Evolutionary conservation across 2,888 invertebrate genomes (phyloP), one percentile per base, ranked within the genome.

Genomic region (Scotopteryx bipunctaria): DNA sequence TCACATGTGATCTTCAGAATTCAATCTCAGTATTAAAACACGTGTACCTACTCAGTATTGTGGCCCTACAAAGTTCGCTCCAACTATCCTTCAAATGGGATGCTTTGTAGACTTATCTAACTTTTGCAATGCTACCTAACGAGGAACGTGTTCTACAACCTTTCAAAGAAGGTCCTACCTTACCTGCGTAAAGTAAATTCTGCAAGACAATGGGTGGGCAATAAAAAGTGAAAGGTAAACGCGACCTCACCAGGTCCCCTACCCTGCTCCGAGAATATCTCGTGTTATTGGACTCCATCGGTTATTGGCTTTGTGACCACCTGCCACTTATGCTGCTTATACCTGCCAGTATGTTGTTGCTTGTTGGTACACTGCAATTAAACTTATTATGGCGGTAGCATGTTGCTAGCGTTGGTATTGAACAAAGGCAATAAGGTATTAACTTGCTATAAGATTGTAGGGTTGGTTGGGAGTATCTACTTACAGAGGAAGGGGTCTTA

Each of bases 271-370:
- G 27, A 38, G 53, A 53, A 53, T 46, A 37, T 38, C 45, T 25
- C 14, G 47, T 43, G 53, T 47, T 38, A 43, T 47, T 47, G 53
- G 48, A 40, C 48, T 38, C 48, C 36, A 35, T 41, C 21, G 36
- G 42, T 49, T 43, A 44, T 36, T 52, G 31, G 36, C 42, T 53
- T 47, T 48, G 40, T 45, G 47, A 32, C 44, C 54, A 54, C 54
- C 48, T 54, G 54, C 48, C 43, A 29, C 11, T 41, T 40, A 29
- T 5, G 27, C 31, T 11, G 3, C 2, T 42, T 21, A 4, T 41
- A 17, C 9, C 21, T 42, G 13, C 23, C 23, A 15, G 42, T 33
- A 3, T 29, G 29, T 38, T 38, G 23, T 9, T 15, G 13, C 9
- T 4, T 17, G 16, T 16, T 4, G 8, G 4, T 33, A 29, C 40